phyloP scores from a whole-genome alignment of 2,888 invertebrate genomes.

The Chloromyia formosa region DNA sequence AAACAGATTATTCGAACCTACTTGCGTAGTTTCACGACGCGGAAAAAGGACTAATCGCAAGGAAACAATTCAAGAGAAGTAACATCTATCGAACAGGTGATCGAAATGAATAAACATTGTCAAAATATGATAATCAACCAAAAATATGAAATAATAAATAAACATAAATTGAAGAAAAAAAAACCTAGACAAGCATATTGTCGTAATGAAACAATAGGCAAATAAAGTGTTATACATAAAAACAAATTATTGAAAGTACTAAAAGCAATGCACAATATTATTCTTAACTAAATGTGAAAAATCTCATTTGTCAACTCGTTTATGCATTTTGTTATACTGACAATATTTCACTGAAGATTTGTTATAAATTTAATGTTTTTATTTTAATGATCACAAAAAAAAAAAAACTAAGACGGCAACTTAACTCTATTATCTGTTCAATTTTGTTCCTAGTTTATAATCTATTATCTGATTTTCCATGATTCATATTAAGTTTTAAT shows the following conservation, averaged over 20 bases:
- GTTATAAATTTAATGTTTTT: not conserved
- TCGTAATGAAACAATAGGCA: no score
- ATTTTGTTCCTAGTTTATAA: not conserved
- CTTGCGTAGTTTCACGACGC: conserved; percentile 17
- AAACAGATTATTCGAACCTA: conserved; percentile 2
- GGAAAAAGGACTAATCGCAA: no score
- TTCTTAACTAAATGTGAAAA: conserved; percentile 19
- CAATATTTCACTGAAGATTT: not conserved
- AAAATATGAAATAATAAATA: not conserved
- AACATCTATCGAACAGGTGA: not conserved
- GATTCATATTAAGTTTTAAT: conserved; percentile 26
- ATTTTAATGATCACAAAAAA: not conserved
- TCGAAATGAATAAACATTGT: conserved; percentile 22
- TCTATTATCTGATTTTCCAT: not conserved
- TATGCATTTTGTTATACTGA: not conserved
- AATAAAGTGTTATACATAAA: conserved; percentile 17
- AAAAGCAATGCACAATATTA: conserved; percentile 43
- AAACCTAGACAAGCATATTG: no score
- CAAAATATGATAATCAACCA: conserved; percentile 41
- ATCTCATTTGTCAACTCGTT: not conserved
- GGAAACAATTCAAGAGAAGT: no score
- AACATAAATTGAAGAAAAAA: no score
- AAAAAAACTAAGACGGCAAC: no score
- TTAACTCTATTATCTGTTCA: not conserved
- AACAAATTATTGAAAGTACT: conserved; percentile 27